Evolutionary conservation across 2,113 vertebrate genomes (phyloP).

Genomic region (Platycercus adscitus): DNA sequence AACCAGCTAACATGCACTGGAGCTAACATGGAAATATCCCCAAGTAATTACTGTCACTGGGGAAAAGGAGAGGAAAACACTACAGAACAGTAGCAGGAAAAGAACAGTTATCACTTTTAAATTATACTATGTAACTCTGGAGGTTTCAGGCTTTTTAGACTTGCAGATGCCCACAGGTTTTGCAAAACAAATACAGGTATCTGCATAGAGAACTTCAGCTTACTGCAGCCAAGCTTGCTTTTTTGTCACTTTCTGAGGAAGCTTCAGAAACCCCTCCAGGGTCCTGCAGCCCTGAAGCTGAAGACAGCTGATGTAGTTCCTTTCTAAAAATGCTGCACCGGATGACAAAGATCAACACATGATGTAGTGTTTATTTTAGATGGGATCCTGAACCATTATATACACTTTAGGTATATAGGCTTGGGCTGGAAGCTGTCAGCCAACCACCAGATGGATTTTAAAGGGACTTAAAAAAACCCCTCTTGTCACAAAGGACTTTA

Average conservation of each 20-base stretch:
- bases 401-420: background rate
- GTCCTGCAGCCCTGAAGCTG: background rate
- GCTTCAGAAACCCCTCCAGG: background rate
- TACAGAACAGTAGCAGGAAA: background rate
- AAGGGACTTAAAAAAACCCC: background rate
- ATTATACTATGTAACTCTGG: rapidly evolving
- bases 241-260: background rate
- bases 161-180: background rate
- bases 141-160: background rate
- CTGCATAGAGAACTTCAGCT: background rate
- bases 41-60: rapidly evolving
- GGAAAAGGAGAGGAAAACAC: background rate
- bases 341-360: background rate
- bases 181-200: background rate
- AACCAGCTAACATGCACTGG: background rate
- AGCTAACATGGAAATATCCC: background rate
- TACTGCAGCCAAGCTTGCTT: background rate
- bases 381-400: background rate
- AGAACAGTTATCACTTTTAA: background rate
- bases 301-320: background rate
- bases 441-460: background rate
- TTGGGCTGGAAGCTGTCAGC: background rate
- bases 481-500: background rate
- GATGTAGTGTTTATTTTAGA: background rate
- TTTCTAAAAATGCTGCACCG: background rate